phyloP scores from a whole-genome alignment of 2,888 invertebrate genomes.

The Tetragonisca angustula region DNA sequence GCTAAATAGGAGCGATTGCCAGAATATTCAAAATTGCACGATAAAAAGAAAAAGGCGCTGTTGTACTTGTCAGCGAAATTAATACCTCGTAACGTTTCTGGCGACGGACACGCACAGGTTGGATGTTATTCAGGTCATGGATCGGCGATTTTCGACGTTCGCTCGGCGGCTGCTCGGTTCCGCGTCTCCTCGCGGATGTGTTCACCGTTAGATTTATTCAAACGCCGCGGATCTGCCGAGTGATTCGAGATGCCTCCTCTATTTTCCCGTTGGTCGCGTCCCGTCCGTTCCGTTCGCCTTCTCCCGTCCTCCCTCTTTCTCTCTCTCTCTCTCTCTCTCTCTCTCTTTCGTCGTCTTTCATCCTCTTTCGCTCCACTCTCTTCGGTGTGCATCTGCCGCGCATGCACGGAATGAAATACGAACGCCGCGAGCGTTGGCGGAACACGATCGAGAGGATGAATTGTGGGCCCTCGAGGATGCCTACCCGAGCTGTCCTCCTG shows the following conservation, averaged over 20 bases:
- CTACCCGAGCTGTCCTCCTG: slow-evolving; percentile 29
- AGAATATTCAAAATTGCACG: too few species aligned
- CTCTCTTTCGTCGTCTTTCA: not conserved
- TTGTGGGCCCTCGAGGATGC: slow-evolving; percentile 54
- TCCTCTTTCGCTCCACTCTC: not conserved
- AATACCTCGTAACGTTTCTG: too few species aligned
- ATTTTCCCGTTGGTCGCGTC: slow-evolving; percentile 13
- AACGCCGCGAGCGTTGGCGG: slow-evolving; percentile 38
- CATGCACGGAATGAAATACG: slow-evolving; percentile 52
- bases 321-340: too few species aligned
- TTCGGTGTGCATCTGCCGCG: not conserved
- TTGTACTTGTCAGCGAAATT: too few species aligned
- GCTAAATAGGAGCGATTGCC: not conserved
- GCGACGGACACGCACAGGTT: too few species aligned
- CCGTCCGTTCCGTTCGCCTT: not conserved
- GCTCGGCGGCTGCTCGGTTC: slow-evolving; percentile 11
- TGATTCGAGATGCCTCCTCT: slow-evolving; percentile 58
- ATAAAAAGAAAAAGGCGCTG: too few species aligned
- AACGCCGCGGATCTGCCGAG: slow-evolving; percentile 60
- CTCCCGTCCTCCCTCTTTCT: not conserved
- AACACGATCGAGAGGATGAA: slow-evolving; percentile 56
- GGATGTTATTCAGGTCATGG: too few species aligned
- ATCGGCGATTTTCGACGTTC: slow-evolving; percentile 19
- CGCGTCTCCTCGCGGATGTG: slow-evolving; percentile 43
- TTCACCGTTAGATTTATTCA: slow-evolving; percentile 72